Percentiles rank a stretch among this genome's conserved stretches.
These are phyloP conservation scores for Lathronympha strigana DNA, from an alignment of 2,888 invertebrate species.

Conservation along the genomic window DNA sequence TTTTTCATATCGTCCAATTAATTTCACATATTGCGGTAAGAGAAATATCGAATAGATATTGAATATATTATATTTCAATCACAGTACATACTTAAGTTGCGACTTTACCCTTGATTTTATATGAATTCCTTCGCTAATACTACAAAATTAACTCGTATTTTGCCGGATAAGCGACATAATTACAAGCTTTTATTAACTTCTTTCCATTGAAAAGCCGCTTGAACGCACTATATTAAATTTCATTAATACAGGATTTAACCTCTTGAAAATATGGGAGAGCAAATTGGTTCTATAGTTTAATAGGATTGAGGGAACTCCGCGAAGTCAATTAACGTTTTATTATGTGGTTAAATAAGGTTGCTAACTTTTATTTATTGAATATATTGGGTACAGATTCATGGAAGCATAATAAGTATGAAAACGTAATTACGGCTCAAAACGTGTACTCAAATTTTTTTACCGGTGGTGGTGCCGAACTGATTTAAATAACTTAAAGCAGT, in stretches of 20 bases:
- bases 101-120: not conserved
- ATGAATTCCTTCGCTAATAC: not conserved
- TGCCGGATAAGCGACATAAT: constrained; percentile 22
- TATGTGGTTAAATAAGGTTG: constrained; percentile 1
- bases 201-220: constrained; percentile 24
- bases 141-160: constrained; percentile 20
- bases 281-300: constrained; percentile 38
- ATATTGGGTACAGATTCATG: too few relatives aligned
- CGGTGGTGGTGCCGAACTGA: too few relatives aligned
- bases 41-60: too few relatives aligned
- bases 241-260: constrained; percentile 24
- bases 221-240: constrained; percentile 29
- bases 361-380: not conserved
- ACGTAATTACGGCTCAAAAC: too few relatives aligned
- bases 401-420: too few relatives aligned
- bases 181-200: too few relatives aligned
- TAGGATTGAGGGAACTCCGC: constrained; percentile 30
- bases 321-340: constrained; percentile 14
- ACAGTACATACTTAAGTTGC: too few relatives aligned
- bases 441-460: too few relatives aligned
- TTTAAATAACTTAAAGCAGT: too few relatives aligned
- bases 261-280: constrained; percentile 35
- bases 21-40: too few relatives aligned
- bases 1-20: too few relatives aligned
- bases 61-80: too few relatives aligned